Evolutionary conservation across 2,888 invertebrate species (phyloP).

Genomic region (Papilio elwesi): DNA sequence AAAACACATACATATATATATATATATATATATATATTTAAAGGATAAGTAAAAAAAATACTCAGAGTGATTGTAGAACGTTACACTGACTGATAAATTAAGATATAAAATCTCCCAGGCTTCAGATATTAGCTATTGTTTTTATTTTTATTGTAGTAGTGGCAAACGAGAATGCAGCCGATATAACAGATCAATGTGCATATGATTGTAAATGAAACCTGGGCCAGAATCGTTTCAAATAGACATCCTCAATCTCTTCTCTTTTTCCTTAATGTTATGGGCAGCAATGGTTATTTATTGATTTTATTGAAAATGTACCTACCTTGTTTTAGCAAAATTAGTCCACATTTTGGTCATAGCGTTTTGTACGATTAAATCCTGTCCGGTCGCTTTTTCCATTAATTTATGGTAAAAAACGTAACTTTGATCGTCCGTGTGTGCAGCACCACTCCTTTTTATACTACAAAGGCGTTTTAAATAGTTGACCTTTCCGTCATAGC

Average conservation of each 20-base stretch:
- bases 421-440: constrained; percentile 55
- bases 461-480: constrained; percentile 47
- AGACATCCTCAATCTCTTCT: not conserved
- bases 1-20: too few species aligned
- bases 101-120: too few species aligned
- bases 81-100: too few species aligned
- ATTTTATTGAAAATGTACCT: constrained; percentile 40
- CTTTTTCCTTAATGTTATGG: not conserved
- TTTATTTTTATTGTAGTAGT: too few species aligned
- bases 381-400: constrained; percentile 41
- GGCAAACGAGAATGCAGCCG: too few species aligned
- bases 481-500: constrained; percentile 59
- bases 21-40: too few species aligned
- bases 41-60: not conserved
- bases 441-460: constrained; percentile 52
- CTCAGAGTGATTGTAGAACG: too few species aligned
- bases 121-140: too few species aligned
- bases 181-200: too few species aligned
- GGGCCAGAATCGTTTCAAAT: not conserved
- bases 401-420: constrained; percentile 45
- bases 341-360: constrained; percentile 62
- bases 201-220: too few species aligned
- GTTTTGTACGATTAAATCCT: constrained; percentile 45
- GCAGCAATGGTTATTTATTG: not conserved
- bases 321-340: constrained; percentile 62